These are phyloP conservation scores for Catostylus mosaicus DNA, from an alignment of 30 jellyfish, hydroid and myxozoan species.

Conservation along the genomic window DNA sequence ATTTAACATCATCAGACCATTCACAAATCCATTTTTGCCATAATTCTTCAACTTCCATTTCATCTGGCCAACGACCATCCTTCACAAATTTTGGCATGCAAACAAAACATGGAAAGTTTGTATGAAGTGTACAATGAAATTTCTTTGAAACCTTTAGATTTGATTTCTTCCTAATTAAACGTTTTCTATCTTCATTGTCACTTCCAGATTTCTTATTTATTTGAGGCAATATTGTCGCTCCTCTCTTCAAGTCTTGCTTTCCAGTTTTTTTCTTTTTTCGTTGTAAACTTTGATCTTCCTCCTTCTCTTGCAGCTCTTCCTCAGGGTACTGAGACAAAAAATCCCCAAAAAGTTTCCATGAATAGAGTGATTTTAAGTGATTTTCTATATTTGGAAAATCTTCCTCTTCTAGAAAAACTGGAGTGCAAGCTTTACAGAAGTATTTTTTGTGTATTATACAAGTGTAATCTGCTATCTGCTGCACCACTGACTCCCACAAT, in stretches of 20 bases:
- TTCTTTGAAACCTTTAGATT: constrained; percentile 8
- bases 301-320: not conserved
- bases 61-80: constrained; percentile 42
- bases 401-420: constrained; percentile 19
- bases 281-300: not conserved
- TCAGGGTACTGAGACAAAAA: not conserved
- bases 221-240: not conserved
- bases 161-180: not conserved
- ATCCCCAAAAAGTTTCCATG: constrained; percentile 35
- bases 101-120: constrained; percentile 35
- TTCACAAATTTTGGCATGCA: constrained; percentile 45
- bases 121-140: constrained; percentile 23
- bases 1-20: constrained; percentile 2
- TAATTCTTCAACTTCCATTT: constrained; percentile 12
- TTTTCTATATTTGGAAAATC: constrained; percentile 14
- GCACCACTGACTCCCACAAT: not conserved
- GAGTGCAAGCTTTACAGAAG: constrained; percentile 18
- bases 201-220: not conserved
- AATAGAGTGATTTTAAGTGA: constrained; percentile 33
- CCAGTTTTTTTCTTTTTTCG: not conserved
- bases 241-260: not conserved
- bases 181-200: not conserved
- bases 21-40: constrained; percentile 25
- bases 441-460: constrained; percentile 8
- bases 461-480: not conserved